Base-by-base conservation (phyloP, 2,888 invertebrate species). In the Stegophylla sp. region DNA sequence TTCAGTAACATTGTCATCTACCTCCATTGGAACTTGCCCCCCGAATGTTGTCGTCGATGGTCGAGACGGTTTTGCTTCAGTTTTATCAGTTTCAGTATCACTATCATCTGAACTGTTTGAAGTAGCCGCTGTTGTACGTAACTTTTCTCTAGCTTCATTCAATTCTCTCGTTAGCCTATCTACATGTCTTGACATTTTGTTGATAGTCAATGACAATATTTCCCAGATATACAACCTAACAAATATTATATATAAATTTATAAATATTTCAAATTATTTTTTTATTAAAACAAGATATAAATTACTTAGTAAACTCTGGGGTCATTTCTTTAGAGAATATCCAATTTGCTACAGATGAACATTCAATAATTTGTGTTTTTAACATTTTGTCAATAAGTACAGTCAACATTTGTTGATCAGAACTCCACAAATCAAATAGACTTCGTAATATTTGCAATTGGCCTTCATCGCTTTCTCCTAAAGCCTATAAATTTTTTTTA, bases 261-360 rank as follows among this genome's bases (percentile, higher is more conserved):
- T 53, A 0, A 74, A 73, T 45, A n/a, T n/a, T n/a, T n/a, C n/a
- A n/a, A n/a, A n/a, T n/a, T n/a, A n/a, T n/a, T n/a, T n/a, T n/a
- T n/a, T n/a, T n/a, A n/a, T n/a, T n/a, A n/a, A n/a, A n/a, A n/a
- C n/a, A n/a, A n/a, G n/a, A 82, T 67, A 75, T 66, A 45, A 85
- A 86, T 85, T 85, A 91, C 91, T 90, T 90, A 0, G 97, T 97
- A 87, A 98, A 97, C 87, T 93, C 95, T 0, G 90, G 88, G 23
- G 91, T 90, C 96, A 98, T 97, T 86, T 95, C 94, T 87, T 94
- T 94, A 7, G 96, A 95, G 88, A 98, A 98, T 83, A 98, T 92
- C 98, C 98, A 99, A 84, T 96, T 97, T 67, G 98, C 97, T 17
- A 99, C 97, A 0, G 97, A 94, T 79, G 96, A 94, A 86, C 97